Evolutionary conservation across 2,113 vertebrate genomes (phyloP).

Genomic region (Sakesphorus luctuosus): DNA sequence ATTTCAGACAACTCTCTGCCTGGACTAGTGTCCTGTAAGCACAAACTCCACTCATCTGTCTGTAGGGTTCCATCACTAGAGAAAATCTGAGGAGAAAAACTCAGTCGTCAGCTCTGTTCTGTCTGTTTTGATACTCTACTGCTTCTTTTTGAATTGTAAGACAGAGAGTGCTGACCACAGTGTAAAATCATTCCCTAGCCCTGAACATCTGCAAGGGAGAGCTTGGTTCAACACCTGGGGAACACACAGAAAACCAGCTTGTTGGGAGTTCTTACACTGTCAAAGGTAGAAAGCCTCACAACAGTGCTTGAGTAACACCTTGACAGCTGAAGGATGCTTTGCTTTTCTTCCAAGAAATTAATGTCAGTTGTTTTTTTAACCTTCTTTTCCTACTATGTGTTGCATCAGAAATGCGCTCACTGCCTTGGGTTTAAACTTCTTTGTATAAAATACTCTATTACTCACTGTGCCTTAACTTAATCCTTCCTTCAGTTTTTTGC

Average conservation of each 20-base stretch:
- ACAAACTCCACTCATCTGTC: neutral
- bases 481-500: conserved; percentile 70
- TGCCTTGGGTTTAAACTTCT: conserved; percentile 50
- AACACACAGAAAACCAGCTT: neutral
- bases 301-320: neutral
- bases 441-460: conserved; percentile 60
- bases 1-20: neutral
- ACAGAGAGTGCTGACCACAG: neutral
- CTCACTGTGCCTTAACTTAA: conserved; percentile 80
- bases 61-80: neutral
- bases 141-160: neutral
- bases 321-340: neutral
- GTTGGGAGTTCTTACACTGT: neutral
- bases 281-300: neutral
- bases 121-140: neutral
- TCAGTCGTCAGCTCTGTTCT: neutral
- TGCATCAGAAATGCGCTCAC: conserved; percentile 24
- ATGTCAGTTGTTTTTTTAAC: neutral
- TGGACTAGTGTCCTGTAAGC: neutral
- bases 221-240: neutral
- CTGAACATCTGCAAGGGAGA: neutral
- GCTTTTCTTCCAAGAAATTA: neutral
- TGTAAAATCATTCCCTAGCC: neutral
- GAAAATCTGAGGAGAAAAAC: neutral
- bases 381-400: neutral